These are phyloP conservation scores for Ectropis grisescens DNA, from an alignment of 1,140 invertebrate species.

Conservation along the genomic window DNA sequence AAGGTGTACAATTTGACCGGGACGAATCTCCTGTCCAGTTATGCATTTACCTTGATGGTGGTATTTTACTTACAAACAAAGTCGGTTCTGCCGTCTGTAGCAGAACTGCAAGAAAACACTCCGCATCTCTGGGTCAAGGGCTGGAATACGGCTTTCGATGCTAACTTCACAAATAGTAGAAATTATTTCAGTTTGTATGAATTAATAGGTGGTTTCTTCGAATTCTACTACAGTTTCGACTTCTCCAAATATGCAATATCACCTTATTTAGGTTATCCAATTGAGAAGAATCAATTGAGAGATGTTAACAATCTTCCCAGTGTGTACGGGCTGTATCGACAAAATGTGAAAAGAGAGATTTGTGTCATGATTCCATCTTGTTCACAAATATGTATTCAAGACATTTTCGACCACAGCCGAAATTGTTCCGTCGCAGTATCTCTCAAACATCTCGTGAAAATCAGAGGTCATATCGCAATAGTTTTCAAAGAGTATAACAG, in stretches of 20 bases:
- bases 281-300: slow-evolving; percentile 54
- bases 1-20: slow-evolving; percentile 68
- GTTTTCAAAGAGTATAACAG: too few relatives aligned
- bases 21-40: slow-evolving; percentile 67
- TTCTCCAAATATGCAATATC: slow-evolving; percentile 67
- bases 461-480: too few relatives aligned
- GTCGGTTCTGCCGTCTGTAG: slow-evolving; percentile 23
- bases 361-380: slow-evolving; percentile 31
- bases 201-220: slow-evolving; percentile 72
- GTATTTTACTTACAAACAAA: not conserved
- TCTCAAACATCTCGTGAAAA: slow-evolving; percentile 15
- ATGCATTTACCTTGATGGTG: slow-evolving; percentile 61
- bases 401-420: slow-evolving; percentile 71
- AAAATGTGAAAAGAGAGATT: slow-evolving; percentile 22
- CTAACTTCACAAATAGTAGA: not conserved
- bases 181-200: slow-evolving; percentile 37
- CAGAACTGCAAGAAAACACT: slow-evolving; percentile 16
- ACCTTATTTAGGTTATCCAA: slow-evolving; percentile 61
- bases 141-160: slow-evolving; percentile 29
- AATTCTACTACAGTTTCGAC: slow-evolving; percentile 69
- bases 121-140: slow-evolving; percentile 8
- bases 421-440: not conserved
- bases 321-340: slow-evolving; percentile 51
- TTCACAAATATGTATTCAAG: slow-evolving; percentile 71
- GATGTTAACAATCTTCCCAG: slow-evolving; percentile 32